phyloP scores from a whole-genome alignment of 1,140 invertebrate genomes.

The Dreissena rostriformis region DNA sequence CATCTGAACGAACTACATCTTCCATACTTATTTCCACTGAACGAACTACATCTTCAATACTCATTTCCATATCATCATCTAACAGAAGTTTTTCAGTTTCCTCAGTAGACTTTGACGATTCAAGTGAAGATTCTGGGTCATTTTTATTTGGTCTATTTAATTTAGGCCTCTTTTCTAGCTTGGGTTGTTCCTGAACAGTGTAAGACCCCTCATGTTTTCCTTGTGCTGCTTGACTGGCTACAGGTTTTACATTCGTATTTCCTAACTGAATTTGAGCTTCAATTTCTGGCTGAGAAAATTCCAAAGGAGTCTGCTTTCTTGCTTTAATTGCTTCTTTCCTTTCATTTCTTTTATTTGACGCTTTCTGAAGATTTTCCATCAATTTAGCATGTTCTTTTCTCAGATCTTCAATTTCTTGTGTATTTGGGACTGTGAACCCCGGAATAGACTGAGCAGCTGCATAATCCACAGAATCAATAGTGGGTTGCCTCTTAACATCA shows the following conservation, averaged over 20 bases:
- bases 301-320: constrained; percentile 15
- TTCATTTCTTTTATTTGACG: constrained; percentile 47
- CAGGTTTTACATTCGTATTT: not conserved
- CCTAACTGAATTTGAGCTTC: not conserved
- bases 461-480: not conserved
- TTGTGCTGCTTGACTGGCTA: not conserved
- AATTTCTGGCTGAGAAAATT: not conserved
- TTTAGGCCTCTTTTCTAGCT: not conserved
- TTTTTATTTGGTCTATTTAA: constrained; percentile 16
- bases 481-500: not conserved
- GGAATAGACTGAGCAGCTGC: not conserved
- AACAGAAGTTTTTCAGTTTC: constrained; percentile 6
- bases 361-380: constrained; percentile 52
- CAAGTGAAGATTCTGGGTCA: constrained; percentile 22
- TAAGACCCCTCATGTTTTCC: not conserved
- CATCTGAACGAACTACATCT: constrained; percentile 22
- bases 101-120: constrained; percentile 17
- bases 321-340: constrained; percentile 42
- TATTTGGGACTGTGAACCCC: constrained; percentile 44
- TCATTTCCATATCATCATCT: constrained; percentile 15
- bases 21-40: not conserved
- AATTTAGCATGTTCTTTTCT: constrained; percentile 47
- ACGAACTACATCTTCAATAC: not conserved
- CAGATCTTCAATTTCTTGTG: constrained; percentile 47
- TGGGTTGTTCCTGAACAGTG: not conserved